Evolutionary conservation across 2,797 vertebrate species (phyloP).

Genomic region (Odontamblyopus lacepedii): DNA sequence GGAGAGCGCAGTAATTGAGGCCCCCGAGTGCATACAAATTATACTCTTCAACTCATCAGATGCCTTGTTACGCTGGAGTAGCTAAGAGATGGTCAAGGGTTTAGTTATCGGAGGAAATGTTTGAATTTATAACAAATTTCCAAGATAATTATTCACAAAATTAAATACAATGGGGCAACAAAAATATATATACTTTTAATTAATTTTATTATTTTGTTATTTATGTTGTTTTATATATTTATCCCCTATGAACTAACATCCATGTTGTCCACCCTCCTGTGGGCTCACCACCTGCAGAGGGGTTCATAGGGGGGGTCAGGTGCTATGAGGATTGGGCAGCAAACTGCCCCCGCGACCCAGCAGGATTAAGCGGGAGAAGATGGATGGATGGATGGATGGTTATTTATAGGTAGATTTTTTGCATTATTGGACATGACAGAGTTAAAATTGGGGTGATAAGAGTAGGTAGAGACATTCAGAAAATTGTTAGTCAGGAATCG

Average conservation of each 20-base stretch:
- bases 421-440: neutral
- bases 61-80: neutral
- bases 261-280: no score
- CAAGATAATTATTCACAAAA: neutral
- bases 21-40: conserved; percentile 5
- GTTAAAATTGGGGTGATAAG: neutral
- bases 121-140: neutral
- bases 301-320: no score
- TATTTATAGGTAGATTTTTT: neutral
- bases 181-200: no score
- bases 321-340: no score
- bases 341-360: no score
- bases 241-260: no score
- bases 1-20: conserved; percentile 1
- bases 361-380: no score
- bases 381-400: no score
- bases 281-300: no score
- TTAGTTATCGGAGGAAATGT: neutral
- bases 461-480: neutral
- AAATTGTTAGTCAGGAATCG: neutral
- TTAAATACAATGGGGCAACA: neutral
- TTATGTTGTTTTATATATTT: neutral
- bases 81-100: neutral
- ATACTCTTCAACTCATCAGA: conserved; percentile 7
- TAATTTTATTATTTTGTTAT: no score